Evolutionary conservation across 2,113 vertebrate genomes (phyloP), one percentile per base, ranked within the genome.

Genomic region (Pionites leucogaster): DNA sequence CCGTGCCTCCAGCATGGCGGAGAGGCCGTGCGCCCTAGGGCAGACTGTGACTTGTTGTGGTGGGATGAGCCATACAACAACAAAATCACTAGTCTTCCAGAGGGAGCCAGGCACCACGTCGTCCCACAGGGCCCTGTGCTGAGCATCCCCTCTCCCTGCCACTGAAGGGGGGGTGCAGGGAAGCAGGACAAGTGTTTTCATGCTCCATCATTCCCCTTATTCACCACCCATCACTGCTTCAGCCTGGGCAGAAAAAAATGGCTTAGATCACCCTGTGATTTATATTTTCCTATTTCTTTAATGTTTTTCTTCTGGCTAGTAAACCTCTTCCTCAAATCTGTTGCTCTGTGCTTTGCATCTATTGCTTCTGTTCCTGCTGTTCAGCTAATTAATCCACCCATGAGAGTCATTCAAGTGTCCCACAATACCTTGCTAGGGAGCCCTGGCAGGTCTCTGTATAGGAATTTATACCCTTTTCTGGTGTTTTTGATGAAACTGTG

Each of bases 11-110:
- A 11, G 42, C 59, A 4, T 63, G 2, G 94, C 37, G 92, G 33
- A 31, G 59, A 49, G 82, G 95, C 98, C 95, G 0, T 35, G 77
- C 96, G n/a, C 98, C 97, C 41, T 98, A 96, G 59, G 98, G 98
- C 93, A 98, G 98, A 98, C 98, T 98, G 98, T 97, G 98, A 98
- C 97, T 98, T 98, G 98, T 98, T 98, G 98, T 98, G 98, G 96
- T 97, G 93, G 71, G 70, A 95, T 96, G 86, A 79, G 88, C 46
- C 91, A 97, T 85, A 98, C 97, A 98, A 98, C 98, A 98, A 98
- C 98, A 98, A 98, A 98, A 98, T 98, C 98, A 98, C 98, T 98
- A 98, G 98, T 98, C 98, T 98, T 98, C 98, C 98, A 98, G 64
- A 97, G 46, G 95, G 98, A 96, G 93, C 82, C 28, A 70, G 97